A percentile compares a stretch with the other conserved stretches of the same genome.
phyloP scores from a whole-genome alignment of 2,113 vertebrate genomes.

The Stegastes partitus region DNA sequence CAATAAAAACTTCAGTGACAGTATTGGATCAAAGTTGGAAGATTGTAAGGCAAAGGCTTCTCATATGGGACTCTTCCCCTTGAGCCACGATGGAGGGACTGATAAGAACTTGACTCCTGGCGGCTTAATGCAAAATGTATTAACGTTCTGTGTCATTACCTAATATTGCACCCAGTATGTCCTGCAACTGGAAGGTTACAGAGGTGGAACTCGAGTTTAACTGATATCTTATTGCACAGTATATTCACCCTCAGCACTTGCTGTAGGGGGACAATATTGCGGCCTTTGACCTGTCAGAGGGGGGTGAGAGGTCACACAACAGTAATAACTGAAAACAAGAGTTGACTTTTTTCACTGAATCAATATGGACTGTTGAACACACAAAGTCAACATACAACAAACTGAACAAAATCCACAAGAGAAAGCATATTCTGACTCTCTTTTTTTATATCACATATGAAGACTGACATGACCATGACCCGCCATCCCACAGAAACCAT shows the following conservation, averaged over 20 bases:
- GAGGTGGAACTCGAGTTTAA: slow-evolving; percentile 50
- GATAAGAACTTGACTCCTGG: slow-evolving; percentile 60
- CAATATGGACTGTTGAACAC: background rate
- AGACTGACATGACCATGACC: slow-evolving; percentile 11
- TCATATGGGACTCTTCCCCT: slow-evolving; percentile 62
- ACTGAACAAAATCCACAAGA: background rate
- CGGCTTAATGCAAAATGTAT: slow-evolving; percentile 78
- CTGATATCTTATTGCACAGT: slow-evolving; percentile 58
- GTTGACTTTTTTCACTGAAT: background rate
- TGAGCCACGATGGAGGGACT: slow-evolving; percentile 46
- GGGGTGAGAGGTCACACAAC: background rate
- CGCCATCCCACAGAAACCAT: background rate
- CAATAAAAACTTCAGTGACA: slow-evolving; percentile 66
- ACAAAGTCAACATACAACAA: background rate
- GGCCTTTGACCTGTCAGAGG: slow-evolving; percentile 50
- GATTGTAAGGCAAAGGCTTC: slow-evolving; percentile 47
- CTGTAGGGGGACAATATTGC: slow-evolving; percentile 49
- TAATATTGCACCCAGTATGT: slow-evolving; percentile 62
- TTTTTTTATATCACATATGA: background rate
- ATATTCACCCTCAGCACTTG: slow-evolving; percentile 42
- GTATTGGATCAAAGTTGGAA: slow-evolving; percentile 62
- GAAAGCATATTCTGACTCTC: background rate
- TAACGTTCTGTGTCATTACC: slow-evolving; percentile 44
- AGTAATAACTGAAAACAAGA: slow-evolving; percentile 1
- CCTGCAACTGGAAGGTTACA: slow-evolving; percentile 42